Conservation (phyloP, 2,113 vertebrate genomes). For the Lasiurus borealis region DNA sequence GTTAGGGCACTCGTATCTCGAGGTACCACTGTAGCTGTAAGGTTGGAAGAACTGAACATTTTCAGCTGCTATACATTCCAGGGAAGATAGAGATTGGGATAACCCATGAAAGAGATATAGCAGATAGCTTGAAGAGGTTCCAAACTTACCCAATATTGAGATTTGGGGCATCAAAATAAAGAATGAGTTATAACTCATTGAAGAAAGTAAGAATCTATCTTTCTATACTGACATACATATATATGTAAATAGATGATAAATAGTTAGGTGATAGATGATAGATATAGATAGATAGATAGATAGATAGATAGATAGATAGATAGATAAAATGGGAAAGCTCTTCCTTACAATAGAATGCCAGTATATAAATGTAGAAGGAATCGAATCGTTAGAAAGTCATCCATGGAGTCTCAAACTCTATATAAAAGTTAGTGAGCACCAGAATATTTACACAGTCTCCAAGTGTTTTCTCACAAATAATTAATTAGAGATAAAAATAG, state of each 20-base stretch:
- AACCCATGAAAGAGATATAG: background rate
- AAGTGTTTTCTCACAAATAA: background rate
- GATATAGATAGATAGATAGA: background rate
- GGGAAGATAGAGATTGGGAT: background rate
- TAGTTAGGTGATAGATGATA: background rate
- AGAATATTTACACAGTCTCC: background rate
- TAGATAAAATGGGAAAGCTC: background rate
- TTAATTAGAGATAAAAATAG: conserved; percentile 34
- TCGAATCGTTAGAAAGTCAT: background rate
- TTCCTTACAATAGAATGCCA: background rate
- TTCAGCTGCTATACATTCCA: background rate
- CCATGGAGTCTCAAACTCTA: background rate
- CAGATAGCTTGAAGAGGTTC: background rate
- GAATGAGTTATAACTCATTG: background rate
- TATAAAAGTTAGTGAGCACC: background rate
- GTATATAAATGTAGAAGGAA: background rate
- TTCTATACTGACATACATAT: background rate
- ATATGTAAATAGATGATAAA: background rate
- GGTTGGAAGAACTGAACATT: background rate
- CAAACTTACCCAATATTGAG: background rate
- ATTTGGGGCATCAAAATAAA: background rate
- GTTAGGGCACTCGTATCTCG: too few species aligned
- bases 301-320: background rate
- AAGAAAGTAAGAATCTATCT: background rate
- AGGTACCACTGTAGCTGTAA: background rate